Evolutionary conservation across 2,797 vertebrate species (phyloP).

Genomic region (Monodelphis domestica): DNA sequence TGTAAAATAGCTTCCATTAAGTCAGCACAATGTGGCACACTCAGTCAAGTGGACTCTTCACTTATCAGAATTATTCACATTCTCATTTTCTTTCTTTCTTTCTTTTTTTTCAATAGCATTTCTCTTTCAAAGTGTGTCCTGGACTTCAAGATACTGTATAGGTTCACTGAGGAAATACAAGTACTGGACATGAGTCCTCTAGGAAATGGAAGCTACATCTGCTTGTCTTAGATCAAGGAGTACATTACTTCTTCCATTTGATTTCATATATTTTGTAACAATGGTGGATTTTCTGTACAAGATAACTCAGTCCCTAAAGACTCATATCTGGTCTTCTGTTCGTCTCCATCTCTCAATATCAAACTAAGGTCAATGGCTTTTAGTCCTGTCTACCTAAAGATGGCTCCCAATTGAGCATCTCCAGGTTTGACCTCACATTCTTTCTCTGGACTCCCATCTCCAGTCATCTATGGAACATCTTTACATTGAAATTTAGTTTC

Average conservation of each 20-base stretch:
- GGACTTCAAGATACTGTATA: not conserved
- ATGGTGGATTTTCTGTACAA: not conserved
- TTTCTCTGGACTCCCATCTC: not conserved
- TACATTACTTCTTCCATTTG: not conserved
- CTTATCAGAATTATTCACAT: conserved; percentile 45
- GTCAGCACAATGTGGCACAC: conserved; percentile 1
- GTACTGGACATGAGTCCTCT: not conserved
- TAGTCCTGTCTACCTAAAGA: not conserved
- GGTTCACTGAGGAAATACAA: not conserved
- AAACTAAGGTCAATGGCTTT: not conserved
- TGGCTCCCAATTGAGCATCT: not conserved
- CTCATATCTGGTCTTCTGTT: not conserved
- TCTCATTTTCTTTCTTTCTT: conserved; percentile 25
- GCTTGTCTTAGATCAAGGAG: not conserved
- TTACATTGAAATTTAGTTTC: not conserved
- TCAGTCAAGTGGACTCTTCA: conserved; percentile 46
- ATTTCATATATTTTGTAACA: not conserved
- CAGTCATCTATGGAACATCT: not conserved
- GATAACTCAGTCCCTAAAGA: not conserved
- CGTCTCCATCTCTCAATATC: not conserved
- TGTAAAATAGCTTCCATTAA: conserved; percentile 32
- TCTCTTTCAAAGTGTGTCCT: not conserved
- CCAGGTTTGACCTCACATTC: not conserved
- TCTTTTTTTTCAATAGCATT: not conserved
- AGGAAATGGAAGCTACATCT: not conserved